Conservation (phyloP, 2,797 vertebrate genomes). For the Antennarius maculatus region DNA sequence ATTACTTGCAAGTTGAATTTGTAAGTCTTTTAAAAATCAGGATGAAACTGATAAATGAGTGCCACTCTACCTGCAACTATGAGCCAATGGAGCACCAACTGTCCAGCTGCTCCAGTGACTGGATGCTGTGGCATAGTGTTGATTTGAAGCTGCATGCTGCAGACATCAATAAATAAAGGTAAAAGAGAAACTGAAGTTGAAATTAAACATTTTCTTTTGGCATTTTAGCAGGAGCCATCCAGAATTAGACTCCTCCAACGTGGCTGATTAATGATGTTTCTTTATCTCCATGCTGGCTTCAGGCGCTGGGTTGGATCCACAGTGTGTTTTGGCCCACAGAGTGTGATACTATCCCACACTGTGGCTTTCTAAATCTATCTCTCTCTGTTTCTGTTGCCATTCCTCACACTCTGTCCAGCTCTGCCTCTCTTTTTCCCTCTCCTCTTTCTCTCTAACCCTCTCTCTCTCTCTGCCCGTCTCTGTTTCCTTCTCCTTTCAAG, state of each 20-base stretch:
- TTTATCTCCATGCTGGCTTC: slow-evolving; percentile 65
- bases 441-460: slow-evolving; percentile 35
- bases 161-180: slow-evolving; percentile 31
- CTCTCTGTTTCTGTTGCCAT: slow-evolving; percentile 55
- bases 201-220: slow-evolving; percentile 53
- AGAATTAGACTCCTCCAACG: slow-evolving; percentile 63
- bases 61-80: neutral
- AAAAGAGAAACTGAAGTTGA: slow-evolving; percentile 23
- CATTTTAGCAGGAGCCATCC: slow-evolving; percentile 55
- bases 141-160: slow-evolving; percentile 4
- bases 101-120: neutral
- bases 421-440: slow-evolving; percentile 68
- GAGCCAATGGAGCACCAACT: neutral
- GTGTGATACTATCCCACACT: slow-evolving; percentile 66
- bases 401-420: slow-evolving; percentile 41
- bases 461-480: slow-evolving; percentile 48
- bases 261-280: slow-evolving; percentile 70
- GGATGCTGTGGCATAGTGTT: neutral
- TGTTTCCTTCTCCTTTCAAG: slow-evolving; percentile 80
- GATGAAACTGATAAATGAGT: neutral
- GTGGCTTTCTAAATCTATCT: slow-evolving; percentile 56
- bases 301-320: slow-evolving; percentile 51
- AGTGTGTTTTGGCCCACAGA: slow-evolving; percentile 62
- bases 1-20: neutral
- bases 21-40: neutral